Base-by-base conservation (phyloP, 2,888 invertebrate species). In the Ischnus inquisitorius region DNA sequence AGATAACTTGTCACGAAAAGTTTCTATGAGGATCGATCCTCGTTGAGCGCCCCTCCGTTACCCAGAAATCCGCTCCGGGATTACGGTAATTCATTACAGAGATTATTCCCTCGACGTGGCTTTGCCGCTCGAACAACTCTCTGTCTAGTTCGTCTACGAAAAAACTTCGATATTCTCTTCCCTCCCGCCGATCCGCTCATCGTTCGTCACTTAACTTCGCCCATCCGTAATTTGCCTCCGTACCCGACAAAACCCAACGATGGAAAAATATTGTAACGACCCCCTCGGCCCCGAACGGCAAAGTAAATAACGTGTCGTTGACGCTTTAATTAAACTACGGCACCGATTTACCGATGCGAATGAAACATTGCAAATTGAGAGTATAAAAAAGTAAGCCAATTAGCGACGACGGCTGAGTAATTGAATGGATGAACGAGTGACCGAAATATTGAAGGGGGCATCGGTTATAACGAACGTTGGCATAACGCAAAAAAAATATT, bases 41-140 rank as follows among this genome's bases (percentile, higher is more conserved):
- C 69, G 84, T 64, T 72, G 80, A 84, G 71, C 34, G 34, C 34
- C 75, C 48, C 64, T 74, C 64, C 68, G 65, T 41, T 64, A 81
- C 77, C 77, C 74, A 74, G 77, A 80, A 80, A 81, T 67, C 68
- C 84, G 68, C 80, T 64, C 74, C 28, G 68, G 80, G 74, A 84
- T 81, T 78, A 84, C 84, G 67, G 78, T 78, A 84, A 84, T 84
- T 78, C 80, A 84, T 84, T 84, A 84, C 80, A 78, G 80, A 74
- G 80, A 81, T 84, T 84, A 84, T 64, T 84, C 80, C 77, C 84
- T 80, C 77, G 77, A 84, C 80, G 64, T 64, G 77, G 84, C 68
- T 80, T 84, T 81, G 78, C 72, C 74, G 74, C 84, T 84, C 77
- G 77, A 83, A 77, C 77, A 71, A 80, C 75, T 69, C 34, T 48